Evolutionary conservation across 2,113 vertebrate species (phyloP), one percentile per base, ranked within the genome.

Genomic region (Chaenocephalus aceratus): DNA sequence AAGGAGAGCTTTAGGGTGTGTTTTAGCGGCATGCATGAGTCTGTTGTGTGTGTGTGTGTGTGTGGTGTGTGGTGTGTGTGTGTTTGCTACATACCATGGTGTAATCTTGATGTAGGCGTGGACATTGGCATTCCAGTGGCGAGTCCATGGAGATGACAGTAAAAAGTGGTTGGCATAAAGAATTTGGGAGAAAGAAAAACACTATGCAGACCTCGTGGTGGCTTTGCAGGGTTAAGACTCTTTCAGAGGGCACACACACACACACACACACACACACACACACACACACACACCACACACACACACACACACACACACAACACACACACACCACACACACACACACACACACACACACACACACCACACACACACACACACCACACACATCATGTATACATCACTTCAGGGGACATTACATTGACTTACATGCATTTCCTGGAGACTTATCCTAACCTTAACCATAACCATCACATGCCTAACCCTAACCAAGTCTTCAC

Each of bases 1-100:
- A 76, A 85, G 70, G 70, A 56, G 16, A 57, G 69, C 36, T 52
- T 49, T 12, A 52, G 80, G 66, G 87, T 52, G 88, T 80, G 83
- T 81, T 65, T 8, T 41, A 41, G 8, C 44, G 10, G 0, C 4
- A 11, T 77, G 60, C 30, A 16, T 77, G 72, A 62, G 75, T 57
- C 30, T 71, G 63, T 23, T 6, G 26, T 67, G 61, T 4, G 16
- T 26, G 15, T 51, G 67, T 23, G n/a, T 57, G 64, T 18, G 30
- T 63, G 51, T 51, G n/a, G n/a, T n/a, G n/a, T n/a, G 34, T 45
- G 9, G 65, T 59, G 16, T 48, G 30, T 64, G 53, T 70, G 46
- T 44, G 12, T 45, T 65, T 80, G 78, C 63, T 76, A 15, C 21
- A 51, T 45, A 53, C 52, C 52, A 11, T 79, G 56, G 67, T 26